Conservation (phyloP, 2,888 invertebrate genomes). For the Morpho achilles region DNA sequence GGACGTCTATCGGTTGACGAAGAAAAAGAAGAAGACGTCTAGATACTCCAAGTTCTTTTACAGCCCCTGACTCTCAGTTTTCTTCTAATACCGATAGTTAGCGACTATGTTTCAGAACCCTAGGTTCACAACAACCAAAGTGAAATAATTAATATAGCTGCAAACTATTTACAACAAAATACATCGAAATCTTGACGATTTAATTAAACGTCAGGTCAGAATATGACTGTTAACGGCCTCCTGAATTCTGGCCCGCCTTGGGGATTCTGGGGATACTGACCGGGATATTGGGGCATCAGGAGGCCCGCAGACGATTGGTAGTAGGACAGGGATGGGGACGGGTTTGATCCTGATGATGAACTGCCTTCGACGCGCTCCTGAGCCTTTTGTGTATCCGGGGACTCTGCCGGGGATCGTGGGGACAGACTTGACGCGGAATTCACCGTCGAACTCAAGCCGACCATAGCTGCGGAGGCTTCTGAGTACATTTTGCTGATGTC, state of each 20-base stretch:
- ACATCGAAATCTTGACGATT: slow-evolving; percentile 18
- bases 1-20: too few relatives aligned
- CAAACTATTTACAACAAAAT: slow-evolving; percentile 25
- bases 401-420: slow-evolving; percentile 72
- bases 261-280: slow-evolving; percentile 75
- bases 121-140: background rate
- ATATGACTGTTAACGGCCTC: slow-evolving; percentile 87
- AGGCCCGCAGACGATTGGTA: slow-evolving; percentile 80
- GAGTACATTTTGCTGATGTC: slow-evolving; percentile 84
- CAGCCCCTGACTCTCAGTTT: too few relatives aligned
- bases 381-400: slow-evolving; percentile 74
- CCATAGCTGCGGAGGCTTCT: slow-evolving; percentile 81
- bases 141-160: background rate
- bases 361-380: slow-evolving; percentile 77
- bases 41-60: too few relatives aligned
- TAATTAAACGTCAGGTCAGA: slow-evolving; percentile 84
- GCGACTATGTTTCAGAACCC: too few relatives aligned
- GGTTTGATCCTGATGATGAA: slow-evolving; percentile 81
- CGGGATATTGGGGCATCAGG: slow-evolving; percentile 84
- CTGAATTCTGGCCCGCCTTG: slow-evolving; percentile 84
- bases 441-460: slow-evolving; percentile 67
- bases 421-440: slow-evolving; percentile 68
- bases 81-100: too few relatives aligned
- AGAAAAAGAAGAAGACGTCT: too few relatives aligned
- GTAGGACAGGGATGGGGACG: slow-evolving; percentile 80